Percentiles rank a stretch among this genome's conserved stretches.
Conservation (phyloP, 2,888 invertebrate species). For the Gastracanthus pulcherrimus region DNA sequence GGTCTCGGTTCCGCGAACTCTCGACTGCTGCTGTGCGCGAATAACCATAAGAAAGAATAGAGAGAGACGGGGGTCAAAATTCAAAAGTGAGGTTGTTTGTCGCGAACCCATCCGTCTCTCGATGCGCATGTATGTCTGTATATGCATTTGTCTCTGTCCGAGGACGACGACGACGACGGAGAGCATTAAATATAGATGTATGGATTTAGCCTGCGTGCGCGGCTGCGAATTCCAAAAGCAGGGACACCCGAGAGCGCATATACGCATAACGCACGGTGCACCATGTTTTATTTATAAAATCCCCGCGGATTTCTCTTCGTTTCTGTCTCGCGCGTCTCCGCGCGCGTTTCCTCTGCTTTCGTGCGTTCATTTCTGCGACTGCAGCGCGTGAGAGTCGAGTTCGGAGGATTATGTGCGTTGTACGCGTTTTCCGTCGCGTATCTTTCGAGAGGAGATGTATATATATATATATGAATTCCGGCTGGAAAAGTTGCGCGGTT, state of each 20-base stretch:
- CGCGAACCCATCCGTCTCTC: neutral
- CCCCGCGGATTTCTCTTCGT: neutral
- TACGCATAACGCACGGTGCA: neutral
- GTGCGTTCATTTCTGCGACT: neutral
- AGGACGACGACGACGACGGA: no score
- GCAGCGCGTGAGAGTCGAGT: neutral
- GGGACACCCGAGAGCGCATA: no score
- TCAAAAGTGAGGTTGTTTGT: neutral
- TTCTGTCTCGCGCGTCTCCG: no score
- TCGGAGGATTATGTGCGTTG: no score
- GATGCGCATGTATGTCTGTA: neutral
- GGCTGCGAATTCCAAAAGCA: neutral
- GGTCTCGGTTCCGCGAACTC: neutral
- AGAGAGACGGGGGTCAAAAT: neutral
- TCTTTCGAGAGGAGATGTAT: no score
- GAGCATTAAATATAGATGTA: neutral
- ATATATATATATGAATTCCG: no score
- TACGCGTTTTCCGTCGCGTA: no score
- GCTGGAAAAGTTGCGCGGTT: no score
- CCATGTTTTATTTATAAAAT: slow-evolving; percentile 23
- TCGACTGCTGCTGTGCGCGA: neutral
- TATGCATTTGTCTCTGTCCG: no score
- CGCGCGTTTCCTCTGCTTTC: neutral
- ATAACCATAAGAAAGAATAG: neutral
- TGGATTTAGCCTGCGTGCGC: neutral